Base-by-base conservation (phyloP, 2,888 invertebrate genomes). In the Callinectes sapidus region DNA sequence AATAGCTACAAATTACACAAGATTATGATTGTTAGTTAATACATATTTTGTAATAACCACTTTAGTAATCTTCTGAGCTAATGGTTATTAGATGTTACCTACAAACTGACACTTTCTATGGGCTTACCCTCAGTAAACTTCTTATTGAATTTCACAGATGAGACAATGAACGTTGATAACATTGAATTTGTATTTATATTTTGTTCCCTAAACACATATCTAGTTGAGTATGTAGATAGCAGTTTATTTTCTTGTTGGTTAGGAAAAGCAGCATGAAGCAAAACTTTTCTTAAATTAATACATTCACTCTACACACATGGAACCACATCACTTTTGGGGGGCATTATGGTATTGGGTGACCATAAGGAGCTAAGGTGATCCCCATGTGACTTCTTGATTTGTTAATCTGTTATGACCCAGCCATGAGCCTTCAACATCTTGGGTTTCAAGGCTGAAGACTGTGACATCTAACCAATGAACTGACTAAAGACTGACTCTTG, bases 391-490 rank as follows among this genome's bases (percentile, higher is more conserved):
- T n/a, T 81, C 14, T 77, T 81, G 16, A 32, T n/a, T 35, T 81
- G 89, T 71, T 77, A 18, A 55, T 39, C 39, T 39, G 23, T 35
- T 90, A 85, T 86, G 61, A 39, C 55, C 28, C 85, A 86, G 90
- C 90, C 86, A 86, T 86, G 90, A 90, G 90, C 90, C 90, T 86
- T 23, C 32, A 55, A 86, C 90, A 90, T 90, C 86, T 90, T 90
- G 90, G 90, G 90, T 90, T 61, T 90, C 90, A 90, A 90, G 90
- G 86, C 86, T 90, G 90, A 90, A 90, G 61, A 54, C 35, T 54
- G 86, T 77, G 77, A 77, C 71, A 39, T 89, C 71, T 77, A 42
- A 42, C 42, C n/a, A 23, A 10, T 35, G 6, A 77, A 89, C 89
- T 89, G n/a, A 42, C 42, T 35, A 54, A 55, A 54, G 32, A 54